phyloP scores from a whole-genome alignment of 2,888 invertebrate genomes.

The Caenorhabditis angaria region DNA sequence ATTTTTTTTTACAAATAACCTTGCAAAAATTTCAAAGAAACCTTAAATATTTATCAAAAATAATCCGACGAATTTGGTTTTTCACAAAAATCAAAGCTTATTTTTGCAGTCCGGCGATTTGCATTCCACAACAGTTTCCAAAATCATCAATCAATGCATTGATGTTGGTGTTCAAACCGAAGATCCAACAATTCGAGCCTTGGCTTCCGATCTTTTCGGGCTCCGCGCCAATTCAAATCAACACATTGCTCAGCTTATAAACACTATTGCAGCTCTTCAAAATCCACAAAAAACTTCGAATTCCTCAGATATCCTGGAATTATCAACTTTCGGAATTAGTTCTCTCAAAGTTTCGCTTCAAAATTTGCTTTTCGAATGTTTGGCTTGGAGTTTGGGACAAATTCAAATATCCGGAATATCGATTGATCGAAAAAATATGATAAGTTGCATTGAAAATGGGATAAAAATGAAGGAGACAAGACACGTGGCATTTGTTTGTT shows the following conservation, averaged over 20 bases:
- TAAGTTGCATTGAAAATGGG: constrained; percentile 28
- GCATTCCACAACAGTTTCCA: constrained; percentile 19
- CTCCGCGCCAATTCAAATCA: constrained; percentile 23
- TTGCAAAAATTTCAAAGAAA: too few species aligned
- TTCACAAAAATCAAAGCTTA: background rate
- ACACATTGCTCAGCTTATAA: background rate
- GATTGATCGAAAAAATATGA: constrained; percentile 17
- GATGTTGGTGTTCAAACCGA: constrained; percentile 32
- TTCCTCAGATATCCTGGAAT: constrained; percentile 21
- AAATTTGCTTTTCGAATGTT: constrained; percentile 24
- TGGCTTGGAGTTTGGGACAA: constrained; percentile 14
- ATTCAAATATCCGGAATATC: constrained; percentile 12
- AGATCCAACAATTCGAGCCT: constrained; percentile 11
- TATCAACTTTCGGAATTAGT: constrained; percentile 23
- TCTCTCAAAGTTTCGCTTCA: constrained; percentile 15
- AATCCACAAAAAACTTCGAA: constrained; percentile 18
- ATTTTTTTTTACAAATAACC: too few species aligned
- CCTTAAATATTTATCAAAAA: too few species aligned
- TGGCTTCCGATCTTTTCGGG: constrained; percentile 44
- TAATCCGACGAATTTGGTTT: too few species aligned
- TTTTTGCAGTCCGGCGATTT: constrained; percentile 40
- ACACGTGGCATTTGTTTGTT: constrained; percentile 14
- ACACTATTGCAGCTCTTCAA: constrained; percentile 34
- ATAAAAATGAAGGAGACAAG: constrained; percentile 9
- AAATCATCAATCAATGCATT: constrained; percentile 26